phyloP scores from a whole-genome alignment of 2,113 vertebrate species.

The Trogon melanurus region DNA sequence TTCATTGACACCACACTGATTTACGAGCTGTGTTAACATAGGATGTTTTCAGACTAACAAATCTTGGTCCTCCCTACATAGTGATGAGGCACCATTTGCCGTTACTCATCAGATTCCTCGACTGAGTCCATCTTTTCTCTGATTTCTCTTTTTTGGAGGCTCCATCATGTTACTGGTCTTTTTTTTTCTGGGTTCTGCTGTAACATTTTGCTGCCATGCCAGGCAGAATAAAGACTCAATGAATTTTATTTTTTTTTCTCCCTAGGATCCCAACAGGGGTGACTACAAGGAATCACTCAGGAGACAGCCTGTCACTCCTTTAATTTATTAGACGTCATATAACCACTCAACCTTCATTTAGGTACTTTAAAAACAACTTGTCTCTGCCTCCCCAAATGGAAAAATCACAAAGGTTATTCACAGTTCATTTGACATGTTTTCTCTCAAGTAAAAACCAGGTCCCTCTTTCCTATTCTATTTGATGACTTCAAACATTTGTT shows the following conservation, averaged over 20 bases:
- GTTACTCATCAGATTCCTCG: not conserved
- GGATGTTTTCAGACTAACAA: not conserved
- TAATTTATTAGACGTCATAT: conserved; percentile 22
- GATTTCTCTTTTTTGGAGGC: not conserved
- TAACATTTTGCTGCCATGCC: not conserved
- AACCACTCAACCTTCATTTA: not conserved
- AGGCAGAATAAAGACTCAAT: not conserved
- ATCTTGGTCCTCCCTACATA: not conserved
- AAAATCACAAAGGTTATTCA: not conserved
- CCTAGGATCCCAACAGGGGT: not conserved
- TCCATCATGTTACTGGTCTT: not conserved
- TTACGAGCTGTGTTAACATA: not conserved
- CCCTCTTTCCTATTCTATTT: not conserved
- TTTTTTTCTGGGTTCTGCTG: not conserved
- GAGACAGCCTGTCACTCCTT: not conserved
- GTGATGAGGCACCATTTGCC: not conserved
- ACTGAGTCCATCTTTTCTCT: not conserved
- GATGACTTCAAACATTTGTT: not conserved
- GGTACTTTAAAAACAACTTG: conserved; percentile 8
- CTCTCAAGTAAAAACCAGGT: not conserved
- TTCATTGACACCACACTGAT: not conserved
- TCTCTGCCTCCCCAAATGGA: not conserved
- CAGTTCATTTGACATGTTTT: not conserved
- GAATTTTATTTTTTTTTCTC: not conserved
- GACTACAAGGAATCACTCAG: not conserved